These are phyloP conservation scores for Eupithecia vulgata DNA, from an alignment of 2,888 invertebrate genomes.

Conservation along the genomic window DNA sequence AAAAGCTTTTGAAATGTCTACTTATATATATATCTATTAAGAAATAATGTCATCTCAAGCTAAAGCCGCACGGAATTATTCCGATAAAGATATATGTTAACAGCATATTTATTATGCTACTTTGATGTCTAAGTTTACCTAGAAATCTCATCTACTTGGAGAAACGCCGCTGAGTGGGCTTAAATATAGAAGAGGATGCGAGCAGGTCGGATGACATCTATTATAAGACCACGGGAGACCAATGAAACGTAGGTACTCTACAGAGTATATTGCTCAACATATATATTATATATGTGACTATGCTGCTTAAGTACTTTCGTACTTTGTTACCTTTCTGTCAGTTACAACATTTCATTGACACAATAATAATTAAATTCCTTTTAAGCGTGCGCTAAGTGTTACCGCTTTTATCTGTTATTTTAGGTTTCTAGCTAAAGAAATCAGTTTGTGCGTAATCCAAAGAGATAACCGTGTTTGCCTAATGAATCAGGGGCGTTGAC, in stretches of 20 bases:
- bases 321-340: background rate
- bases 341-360: constrained; percentile 17
- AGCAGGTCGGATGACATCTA: constrained; percentile 83
- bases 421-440: constrained; percentile 35
- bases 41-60: background rate
- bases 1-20: background rate
- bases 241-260: constrained; percentile 72
- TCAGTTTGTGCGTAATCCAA: constrained; percentile 37
- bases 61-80: constrained; percentile 4
- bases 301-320: constrained; percentile 44
- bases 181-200: constrained; percentile 82
- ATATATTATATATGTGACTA: constrained; percentile 70
- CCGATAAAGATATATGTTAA: constrained; percentile 4
- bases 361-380: constrained; percentile 25
- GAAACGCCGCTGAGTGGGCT: constrained; percentile 67
- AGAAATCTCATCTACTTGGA: constrained; percentile 61
- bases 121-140: constrained; percentile 51
- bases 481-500: constrained; percentile 53
- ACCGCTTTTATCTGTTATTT: constrained; percentile 20
- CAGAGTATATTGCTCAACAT: constrained; percentile 72
- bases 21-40: background rate
- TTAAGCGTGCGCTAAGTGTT: constrained; percentile 27
- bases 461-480: constrained; percentile 43
- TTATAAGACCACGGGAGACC: constrained; percentile 82
- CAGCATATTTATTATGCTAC: constrained; percentile 15